Base-by-base conservation (phyloP, 64 coral and sea anemone genomes). In the Actinia equina region DNA sequence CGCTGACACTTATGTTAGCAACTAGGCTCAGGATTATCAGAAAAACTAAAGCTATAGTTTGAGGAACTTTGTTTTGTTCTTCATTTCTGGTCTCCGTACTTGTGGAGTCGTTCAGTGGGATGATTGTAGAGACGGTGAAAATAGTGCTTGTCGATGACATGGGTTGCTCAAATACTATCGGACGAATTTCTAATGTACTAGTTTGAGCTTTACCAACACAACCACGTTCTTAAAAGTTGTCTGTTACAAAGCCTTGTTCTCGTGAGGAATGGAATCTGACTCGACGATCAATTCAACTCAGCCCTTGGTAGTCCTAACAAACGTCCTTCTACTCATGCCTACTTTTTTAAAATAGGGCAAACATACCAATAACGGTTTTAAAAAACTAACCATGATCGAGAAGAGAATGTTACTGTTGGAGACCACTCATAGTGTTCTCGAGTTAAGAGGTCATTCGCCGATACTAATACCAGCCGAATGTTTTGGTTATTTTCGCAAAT, bases 1-100 rank as follows among this genome's bases (percentile, higher is more conserved):
- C 37, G 37, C 82, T 86, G 6, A 95, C 90, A 53, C 82, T 67
- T 23, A 71, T 53, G 23, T 95, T 95, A 3, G 85, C 94, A 54
- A 84, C 19, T 42, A 91, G 17, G 85, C 83, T 94, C 37, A 57
- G 55, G 52, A 88, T 12, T 12, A 77, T 63, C 11, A 94, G 69
- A n/a, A 91, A 22, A 26, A 87, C 17, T 23, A 94, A 37, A 6
- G 44, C 63, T 18, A 90, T 0, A 18, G 55, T 54, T 51, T 77
- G 91, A 7, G 86, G 86, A 18, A 41, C 62, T 82, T 25, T 70
- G 19, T 61, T 70, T 80, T 53, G 54, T 19, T 65, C 45, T 22
- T 82, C 80, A 23, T 37, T 10, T 74, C 41, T 0, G 69, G 52
- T 53, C 11, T 53, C 11, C n/a, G n/a, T n/a, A n/a, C n/a, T n/a